phyloP scores from a whole-genome alignment of 2,888 invertebrate genomes.

The Drosophila pseudotalamancana region DNA sequence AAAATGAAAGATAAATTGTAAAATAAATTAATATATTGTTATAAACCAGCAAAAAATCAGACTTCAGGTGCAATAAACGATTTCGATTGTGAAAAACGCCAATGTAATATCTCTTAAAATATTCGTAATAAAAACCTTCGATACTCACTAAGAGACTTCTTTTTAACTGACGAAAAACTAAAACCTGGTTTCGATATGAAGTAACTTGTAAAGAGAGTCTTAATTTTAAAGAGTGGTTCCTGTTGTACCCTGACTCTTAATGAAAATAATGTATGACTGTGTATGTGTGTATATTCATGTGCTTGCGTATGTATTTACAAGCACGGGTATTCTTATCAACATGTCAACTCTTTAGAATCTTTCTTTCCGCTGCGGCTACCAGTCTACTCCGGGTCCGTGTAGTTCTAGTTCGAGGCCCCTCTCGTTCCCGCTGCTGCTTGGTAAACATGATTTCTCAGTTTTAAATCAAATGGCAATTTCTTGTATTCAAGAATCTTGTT shows the following conservation, averaged over 20 bases:
- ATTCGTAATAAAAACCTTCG: background rate
- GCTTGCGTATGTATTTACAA: conserved; percentile 1
- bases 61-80: too few relatives aligned
- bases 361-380: conserved; percentile 39
- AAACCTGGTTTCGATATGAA: background rate
- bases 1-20: background rate
- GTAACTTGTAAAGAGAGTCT: background rate
- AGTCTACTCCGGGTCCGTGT: conserved; percentile 24
- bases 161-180: background rate
- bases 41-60: too few relatives aligned
- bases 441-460: conserved; percentile 44
- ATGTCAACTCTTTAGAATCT: conserved; percentile 29
- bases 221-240: conserved; percentile 5
- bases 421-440: conserved; percentile 8
- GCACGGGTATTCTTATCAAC: conserved; percentile 47
- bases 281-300: background rate
- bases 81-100: too few relatives aligned
- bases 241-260: background rate
- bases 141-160: background rate
- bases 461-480: conserved; percentile 70
- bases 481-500: conserved; percentile 63
- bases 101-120: too few relatives aligned
- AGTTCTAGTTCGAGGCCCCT: conserved; percentile 22
- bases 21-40: background rate
- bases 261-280: background rate